phyloP scores from a whole-genome alignment of 2,797 vertebrate genomes.

The Liasis olivaceus region DNA sequence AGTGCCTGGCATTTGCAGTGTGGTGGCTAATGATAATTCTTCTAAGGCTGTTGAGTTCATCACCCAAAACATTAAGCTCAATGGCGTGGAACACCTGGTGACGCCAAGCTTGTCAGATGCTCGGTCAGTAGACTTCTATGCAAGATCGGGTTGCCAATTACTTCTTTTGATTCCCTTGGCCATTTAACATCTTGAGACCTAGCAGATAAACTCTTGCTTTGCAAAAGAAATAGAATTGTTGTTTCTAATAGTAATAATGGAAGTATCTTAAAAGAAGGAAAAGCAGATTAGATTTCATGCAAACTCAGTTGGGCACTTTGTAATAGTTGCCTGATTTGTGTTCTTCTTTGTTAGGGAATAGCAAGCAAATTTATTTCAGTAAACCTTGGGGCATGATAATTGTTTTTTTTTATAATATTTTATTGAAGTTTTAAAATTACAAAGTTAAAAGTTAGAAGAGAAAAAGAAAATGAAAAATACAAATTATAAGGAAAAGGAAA shows the following conservation, averaged over 20 bases:
- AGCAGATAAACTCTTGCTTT: neutral
- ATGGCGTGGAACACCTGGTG: slow-evolving; percentile 80
- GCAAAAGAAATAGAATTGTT: neutral
- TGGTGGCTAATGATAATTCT: slow-evolving; percentile 90
- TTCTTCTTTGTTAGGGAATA: neutral
- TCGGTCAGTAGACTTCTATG: slow-evolving; percentile 72
- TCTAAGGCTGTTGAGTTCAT: slow-evolving; percentile 83
- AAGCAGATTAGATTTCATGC: neutral
- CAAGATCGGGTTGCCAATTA: neutral
- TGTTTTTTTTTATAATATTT: too few species aligned
- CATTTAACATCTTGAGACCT: neutral
- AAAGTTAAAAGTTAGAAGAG: too few species aligned
- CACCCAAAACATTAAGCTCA: slow-evolving; percentile 79
- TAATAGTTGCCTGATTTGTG: neutral
- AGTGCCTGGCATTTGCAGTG: slow-evolving; percentile 82
- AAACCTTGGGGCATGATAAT: neutral
- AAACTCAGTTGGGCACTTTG: neutral
- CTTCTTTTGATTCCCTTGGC: neutral
- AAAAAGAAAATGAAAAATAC: too few species aligned
- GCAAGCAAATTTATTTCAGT: neutral
- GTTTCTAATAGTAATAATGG: neutral
- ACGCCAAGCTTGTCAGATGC: slow-evolving; percentile 85
- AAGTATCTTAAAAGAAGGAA: neutral
- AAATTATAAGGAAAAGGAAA: too few species aligned
- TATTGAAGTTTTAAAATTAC: too few species aligned